phyloP scores from a whole-genome alignment of 2,113 vertebrate species.

The Actinemys pallida region DNA sequence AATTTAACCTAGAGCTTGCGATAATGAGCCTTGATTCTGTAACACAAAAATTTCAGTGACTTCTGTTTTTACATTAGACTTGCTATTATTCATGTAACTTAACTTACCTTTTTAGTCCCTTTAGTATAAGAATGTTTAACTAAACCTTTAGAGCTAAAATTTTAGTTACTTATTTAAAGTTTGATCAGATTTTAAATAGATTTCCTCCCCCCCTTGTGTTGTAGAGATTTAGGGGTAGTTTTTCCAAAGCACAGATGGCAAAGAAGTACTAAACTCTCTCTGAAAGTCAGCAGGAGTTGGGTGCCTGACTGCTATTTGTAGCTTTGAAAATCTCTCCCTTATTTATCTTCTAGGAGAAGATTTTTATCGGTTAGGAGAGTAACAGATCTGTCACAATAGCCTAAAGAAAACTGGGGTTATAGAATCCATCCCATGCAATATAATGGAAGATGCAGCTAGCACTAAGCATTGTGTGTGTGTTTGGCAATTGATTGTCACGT shows the following conservation, averaged over 20 bases:
- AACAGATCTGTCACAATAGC: background rate
- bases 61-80: background rate
- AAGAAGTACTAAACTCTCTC: background rate
- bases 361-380: background rate
- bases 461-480: rapidly evolving
- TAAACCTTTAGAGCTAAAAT: background rate
- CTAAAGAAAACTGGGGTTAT: background rate
- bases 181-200: background rate
- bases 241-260: background rate
- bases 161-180: background rate
- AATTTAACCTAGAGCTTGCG: background rate
- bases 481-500: background rate
- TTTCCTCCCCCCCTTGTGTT: background rate
- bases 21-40: background rate
- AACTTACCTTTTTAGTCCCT: background rate
- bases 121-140: background rate
- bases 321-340: background rate
- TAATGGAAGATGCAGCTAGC: rapidly evolving
- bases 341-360: background rate
- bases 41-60: background rate
- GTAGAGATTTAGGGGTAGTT: background rate
- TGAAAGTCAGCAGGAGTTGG: background rate
- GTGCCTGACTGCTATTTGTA: background rate
- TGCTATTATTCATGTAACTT: background rate
- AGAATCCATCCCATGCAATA: background rate